Evolutionary conservation across 2,797 vertebrate species (phyloP), one percentile per base, ranked within the genome.

Genomic region (Enteromius mattozi): DNA sequence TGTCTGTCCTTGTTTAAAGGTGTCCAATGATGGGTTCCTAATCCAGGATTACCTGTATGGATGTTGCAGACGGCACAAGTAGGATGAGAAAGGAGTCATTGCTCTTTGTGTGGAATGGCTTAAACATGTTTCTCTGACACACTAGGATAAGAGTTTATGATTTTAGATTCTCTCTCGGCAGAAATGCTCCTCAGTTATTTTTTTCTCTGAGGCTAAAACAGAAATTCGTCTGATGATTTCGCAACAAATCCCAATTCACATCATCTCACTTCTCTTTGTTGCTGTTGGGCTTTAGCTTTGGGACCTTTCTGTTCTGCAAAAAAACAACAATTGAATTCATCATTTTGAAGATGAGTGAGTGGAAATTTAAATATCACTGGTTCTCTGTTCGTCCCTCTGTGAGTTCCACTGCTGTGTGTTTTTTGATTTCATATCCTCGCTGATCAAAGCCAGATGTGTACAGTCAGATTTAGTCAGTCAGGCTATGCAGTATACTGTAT

Each of bases 21-120:
- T 77, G 47, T 80, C 56, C 80, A 63, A 66, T 56, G 72, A 51
- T 72, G 12, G 69, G 6, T 30, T 12, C 27, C 33, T 78, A 86
- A 86, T 86, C 79, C 81, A 80, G 84, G 84, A 85, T 86, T 83
- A 69, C 14, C 63, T 33, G 19, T 80, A 30, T 85, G 81, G 7
- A 14, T 72, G 70, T 49, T 83, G 54, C 45, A 87, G 86, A 66
- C 24, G 21, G 56, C 37, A 70, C 59, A 86, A 79, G 86, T 86
- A 80, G 75, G 12, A 63, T 51, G 49, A 30, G 35, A 42, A 56
- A 37, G 42, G 3, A 33, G n/a, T 17, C 17, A 21, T 45, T 71
- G 12, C 37, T 81, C 47, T 47, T 81, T 81, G 6, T 72, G 69
- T 45, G 12, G 37, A 61, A 81, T 75, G 40, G 14, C 70, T 56